phyloP scores from a whole-genome alignment of 2,888 invertebrate species.

The Drosophila atripex region DNA sequence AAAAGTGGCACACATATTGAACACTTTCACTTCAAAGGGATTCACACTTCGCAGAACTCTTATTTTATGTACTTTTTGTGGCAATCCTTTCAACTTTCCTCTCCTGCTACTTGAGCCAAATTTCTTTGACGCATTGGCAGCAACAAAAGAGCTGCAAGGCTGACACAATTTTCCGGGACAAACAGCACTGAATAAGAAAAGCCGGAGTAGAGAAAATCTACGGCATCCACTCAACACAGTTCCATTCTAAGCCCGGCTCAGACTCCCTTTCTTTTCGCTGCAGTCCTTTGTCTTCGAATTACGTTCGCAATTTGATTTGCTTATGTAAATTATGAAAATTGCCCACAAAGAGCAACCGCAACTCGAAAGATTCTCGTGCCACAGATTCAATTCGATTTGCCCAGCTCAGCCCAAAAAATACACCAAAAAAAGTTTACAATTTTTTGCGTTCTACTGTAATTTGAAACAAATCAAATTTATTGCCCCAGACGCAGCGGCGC shows the following conservation, averaged over 20 bases:
- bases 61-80: background rate
- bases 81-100: slow-evolving; percentile 27
- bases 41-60: slow-evolving; percentile 17
- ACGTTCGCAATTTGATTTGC: slow-evolving; percentile 77
- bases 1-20: slow-evolving; percentile 23
- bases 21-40: slow-evolving; percentile 33
- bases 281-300: slow-evolving; percentile 48
- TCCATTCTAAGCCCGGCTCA: slow-evolving; percentile 51
- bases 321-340: slow-evolving; percentile 80
- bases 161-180: slow-evolving; percentile 34
- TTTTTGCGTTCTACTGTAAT: slow-evolving; percentile 74
- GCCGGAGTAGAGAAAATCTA: slow-evolving; percentile 49
- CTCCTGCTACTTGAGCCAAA: slow-evolving; percentile 68
- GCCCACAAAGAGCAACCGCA: slow-evolving; percentile 78
- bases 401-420: slow-evolving; percentile 61
- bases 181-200: slow-evolving; percentile 27
- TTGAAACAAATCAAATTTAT: slow-evolving; percentile 80
- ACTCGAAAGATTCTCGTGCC: slow-evolving; percentile 38
- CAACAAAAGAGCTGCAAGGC: slow-evolving; percentile 59
- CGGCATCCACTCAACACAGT: slow-evolving; percentile 76
- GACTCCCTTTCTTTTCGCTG: slow-evolving; percentile 30
- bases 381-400: slow-evolving; percentile 71
- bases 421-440: slow-evolving; percentile 52
- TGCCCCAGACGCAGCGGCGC: slow-evolving; percentile 77
- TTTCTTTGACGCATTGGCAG: slow-evolving; percentile 71